Evolutionary conservation across 2,888 invertebrate genomes (phyloP), one percentile per base, ranked within the genome.

Genomic region (Ferdinandea cuprea): DNA sequence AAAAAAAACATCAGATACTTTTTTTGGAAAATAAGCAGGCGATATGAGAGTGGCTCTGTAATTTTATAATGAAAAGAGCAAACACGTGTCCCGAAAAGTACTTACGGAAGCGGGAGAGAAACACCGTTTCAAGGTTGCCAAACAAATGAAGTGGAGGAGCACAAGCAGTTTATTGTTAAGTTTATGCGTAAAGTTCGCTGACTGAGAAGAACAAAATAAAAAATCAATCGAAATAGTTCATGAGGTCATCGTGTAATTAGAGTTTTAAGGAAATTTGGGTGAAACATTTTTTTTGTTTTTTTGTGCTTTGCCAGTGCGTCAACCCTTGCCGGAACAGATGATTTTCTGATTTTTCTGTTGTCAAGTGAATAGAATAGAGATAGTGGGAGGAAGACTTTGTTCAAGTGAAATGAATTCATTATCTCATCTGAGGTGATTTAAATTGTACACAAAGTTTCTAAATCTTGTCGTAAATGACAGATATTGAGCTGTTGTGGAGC

Each of bases 161-260:
- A 48, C 21, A 19, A 15, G 13, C 42, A n/a, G n/a, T n/a, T 25
- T 37, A 37, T n/a, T 1, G 1, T 37, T 1, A 13, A 40, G 40
- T 40, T 6, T 76, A 50, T 28, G 52, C 40, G 52, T 42, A 9
- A 66, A 66, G 42, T 44, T 52, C 30, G 30, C 54, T 63, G 46
- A 37, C 13, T 37, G 54, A 1, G 25, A 42, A 13, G 4, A 11
- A 17, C 17, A 50, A 50, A 25, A 50, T 13, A 48, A 46, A 77
- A 69, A 78, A 78, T 78, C 78, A 72, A 72, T 78, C 52, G 66
- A 78, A 78, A 78, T 73, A 65, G 72, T 72, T 78, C 58, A 72
- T 78, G 78, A 78, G 78, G 65, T 78, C 78, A 78, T 78, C 78
- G 56, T 8, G 59, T 46, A 46, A 52, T 54, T 37, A 30, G 56